Percentiles rank a stretch among this genome's conserved stretches.
Evolutionary conservation across 2,888 invertebrate species (phyloP).

Genomic region (Apamea sordens): DNA sequence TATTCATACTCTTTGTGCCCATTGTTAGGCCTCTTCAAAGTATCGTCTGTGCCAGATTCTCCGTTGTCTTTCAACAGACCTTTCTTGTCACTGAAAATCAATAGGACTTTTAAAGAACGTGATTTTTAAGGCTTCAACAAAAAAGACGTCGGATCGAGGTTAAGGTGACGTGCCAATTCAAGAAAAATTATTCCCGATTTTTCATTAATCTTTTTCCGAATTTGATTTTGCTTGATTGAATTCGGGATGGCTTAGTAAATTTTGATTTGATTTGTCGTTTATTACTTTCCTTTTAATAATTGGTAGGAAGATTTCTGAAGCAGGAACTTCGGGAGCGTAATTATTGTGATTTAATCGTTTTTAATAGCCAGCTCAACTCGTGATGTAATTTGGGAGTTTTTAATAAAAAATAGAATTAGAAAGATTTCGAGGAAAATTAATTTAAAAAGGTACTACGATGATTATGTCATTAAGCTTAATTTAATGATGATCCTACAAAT

Average conservation of each 20-base stretch:
- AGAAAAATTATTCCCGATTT: slow-evolving; percentile 57
- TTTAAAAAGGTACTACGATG: slow-evolving; percentile 2
- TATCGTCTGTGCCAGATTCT: slow-evolving; percentile 73
- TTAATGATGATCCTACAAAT: slow-evolving; percentile 4
- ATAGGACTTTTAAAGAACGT: slow-evolving; percentile 55
- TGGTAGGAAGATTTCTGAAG: slow-evolving; percentile 44
- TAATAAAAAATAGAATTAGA: slow-evolving; percentile 30
- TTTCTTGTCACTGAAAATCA: slow-evolving; percentile 85
- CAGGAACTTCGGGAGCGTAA: slow-evolving; percentile 21
- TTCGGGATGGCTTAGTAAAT: slow-evolving; percentile 50
- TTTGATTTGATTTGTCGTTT: slow-evolving; percentile 59
- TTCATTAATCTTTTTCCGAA: slow-evolving; percentile 57
- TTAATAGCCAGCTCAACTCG: slow-evolving; percentile 37
- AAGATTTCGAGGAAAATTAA: slow-evolving; percentile 28
- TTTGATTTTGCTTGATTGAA: slow-evolving; percentile 60
- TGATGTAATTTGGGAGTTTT: slow-evolving; percentile 24
- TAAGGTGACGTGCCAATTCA: slow-evolving; percentile 56
- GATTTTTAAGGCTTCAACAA: slow-evolving; percentile 38
- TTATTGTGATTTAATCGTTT: slow-evolving; percentile 37
- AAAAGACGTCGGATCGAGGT: slow-evolving; percentile 47
- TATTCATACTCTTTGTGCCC: slow-evolving; percentile 86
- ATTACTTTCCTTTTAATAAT: slow-evolving; percentile 58
- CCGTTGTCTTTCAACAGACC: slow-evolving; percentile 82
- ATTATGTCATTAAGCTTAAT: slow-evolving; percentile 30
- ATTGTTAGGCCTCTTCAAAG: slow-evolving; percentile 76